Evolutionary conservation across 2,888 invertebrate species (phyloP), one percentile per base, ranked within the genome.

Genomic region (Cheiracanthium punctorium): DNA sequence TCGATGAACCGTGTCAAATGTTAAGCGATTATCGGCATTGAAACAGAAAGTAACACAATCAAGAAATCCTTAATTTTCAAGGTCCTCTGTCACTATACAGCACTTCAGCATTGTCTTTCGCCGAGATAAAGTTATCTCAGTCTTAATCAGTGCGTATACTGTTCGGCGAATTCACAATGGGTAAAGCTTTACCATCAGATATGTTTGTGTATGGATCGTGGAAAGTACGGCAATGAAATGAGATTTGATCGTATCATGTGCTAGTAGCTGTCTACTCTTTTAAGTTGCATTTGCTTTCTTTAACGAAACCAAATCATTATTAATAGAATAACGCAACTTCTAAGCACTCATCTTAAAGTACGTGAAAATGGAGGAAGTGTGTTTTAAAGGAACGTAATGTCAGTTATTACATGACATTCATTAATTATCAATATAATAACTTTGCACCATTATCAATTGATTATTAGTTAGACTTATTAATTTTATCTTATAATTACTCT

Each of bases 11-110:
- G 7, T 7, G 24, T 58, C 58, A 58, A 20, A n/a, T 24, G 8
- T 24, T 24, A 17, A 1, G 58, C 24, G 58, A 24, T 58, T 48
- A 48, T 17, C 43, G 1, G 2, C 10, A 24, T 20, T 24, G 58
- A 58, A 58, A 58, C 24, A 24, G 58, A 58, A 58, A 58, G 58
- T 58, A 58, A 58, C 24, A 58, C 58, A 58, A 58, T 58, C 4
- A 58, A 58, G 20, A 1, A 24, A 58, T 58, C 12, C 58, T 58
- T 58, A 58, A 58, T 58, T 58, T 58, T 58, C 58, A 58, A 58
- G 58, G 58, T 24, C 58, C 24, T 24, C 24, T 58, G 58, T 58
- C 58, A 58, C 58, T 24, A 24, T 12, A 7, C 2, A 5, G 24
- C 24, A 24, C n/a, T 58, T 24, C 4, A 12, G 5, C 24, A 58